phyloP scores from a whole-genome alignment of 2,113 vertebrate species.

The Psilopogon haemacephalus region DNA sequence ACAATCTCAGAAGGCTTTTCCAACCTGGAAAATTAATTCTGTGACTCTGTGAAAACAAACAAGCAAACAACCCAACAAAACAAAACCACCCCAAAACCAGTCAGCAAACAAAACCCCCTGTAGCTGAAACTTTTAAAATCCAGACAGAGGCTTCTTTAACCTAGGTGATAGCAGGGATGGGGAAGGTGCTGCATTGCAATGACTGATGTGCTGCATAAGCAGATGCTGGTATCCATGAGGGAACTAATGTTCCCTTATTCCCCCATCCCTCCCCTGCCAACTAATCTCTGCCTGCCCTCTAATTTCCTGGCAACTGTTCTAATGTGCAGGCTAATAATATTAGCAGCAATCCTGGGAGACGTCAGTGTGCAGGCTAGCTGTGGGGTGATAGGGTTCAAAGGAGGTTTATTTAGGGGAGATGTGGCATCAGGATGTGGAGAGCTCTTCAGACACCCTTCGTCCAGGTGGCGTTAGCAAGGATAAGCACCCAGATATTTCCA shows the following conservation, averaged over 20 bases:
- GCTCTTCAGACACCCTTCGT: not conserved
- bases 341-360: slow-evolving; percentile 32
- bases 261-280: not conserved
- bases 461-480: not conserved
- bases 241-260: slow-evolving; percentile 24
- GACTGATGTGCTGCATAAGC: not conserved
- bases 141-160: not conserved
- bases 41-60: too few relatives aligned
- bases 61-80: too few relatives aligned
- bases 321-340: slow-evolving; percentile 14
- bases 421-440: not conserved
- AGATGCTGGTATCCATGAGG: not conserved
- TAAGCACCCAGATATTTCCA: slow-evolving; percentile 17
- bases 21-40: too few relatives aligned
- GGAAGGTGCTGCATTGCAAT: slow-evolving; percentile 12
- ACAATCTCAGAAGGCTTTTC: too few relatives aligned
- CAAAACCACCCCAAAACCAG: too few relatives aligned
- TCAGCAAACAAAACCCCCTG: not conserved
- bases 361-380: not conserved
- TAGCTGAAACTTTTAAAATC: not conserved
- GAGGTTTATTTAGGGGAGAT: slow-evolving; percentile 22
- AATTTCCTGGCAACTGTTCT: slow-evolving; percentile 48
- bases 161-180: not conserved
- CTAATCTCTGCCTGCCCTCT: slow-evolving; percentile 28
- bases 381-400: not conserved